These are phyloP conservation scores for Zeus faber DNA, from an alignment of 2,113 vertebrate genomes.

Conservation along the genomic window DNA sequence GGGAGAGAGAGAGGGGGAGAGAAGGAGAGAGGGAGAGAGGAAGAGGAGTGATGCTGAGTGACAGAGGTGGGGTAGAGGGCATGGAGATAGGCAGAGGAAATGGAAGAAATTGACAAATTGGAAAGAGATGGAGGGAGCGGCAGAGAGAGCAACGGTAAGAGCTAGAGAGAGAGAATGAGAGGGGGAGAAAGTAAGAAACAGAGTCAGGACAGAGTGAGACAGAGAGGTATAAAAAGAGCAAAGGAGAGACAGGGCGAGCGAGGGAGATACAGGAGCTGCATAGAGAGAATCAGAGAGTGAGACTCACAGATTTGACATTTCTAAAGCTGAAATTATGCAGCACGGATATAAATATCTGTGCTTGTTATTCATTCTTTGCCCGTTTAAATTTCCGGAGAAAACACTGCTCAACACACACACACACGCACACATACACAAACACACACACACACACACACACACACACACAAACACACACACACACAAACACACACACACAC, in stretches of 20 bases:
- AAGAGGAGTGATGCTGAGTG: constrained; percentile 4
- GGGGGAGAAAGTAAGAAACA: too few species aligned
- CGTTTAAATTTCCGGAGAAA: constrained; percentile 39
- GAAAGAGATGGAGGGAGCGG: too few species aligned
- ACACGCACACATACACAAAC: constrained; percentile 1
- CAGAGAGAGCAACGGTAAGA: too few species aligned
- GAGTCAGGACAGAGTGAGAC: too few species aligned
- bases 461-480: constrained; percentile 7
- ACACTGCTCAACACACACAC: not conserved
- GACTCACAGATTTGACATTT: constrained; percentile 48
- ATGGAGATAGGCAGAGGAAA: too few species aligned
- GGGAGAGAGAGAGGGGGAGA: constrained; percentile 5
- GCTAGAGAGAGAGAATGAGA: too few species aligned
- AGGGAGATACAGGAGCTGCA: not conserved
- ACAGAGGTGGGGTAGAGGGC: constrained; percentile 18
- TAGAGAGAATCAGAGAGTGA: constrained; percentile 16
- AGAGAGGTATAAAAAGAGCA: not conserved
- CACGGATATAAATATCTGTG: constrained; percentile 62
- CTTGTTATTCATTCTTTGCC: constrained; percentile 51
- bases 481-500: constrained; percentile 17
- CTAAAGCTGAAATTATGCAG: constrained; percentile 47
- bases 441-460: constrained; percentile 1
- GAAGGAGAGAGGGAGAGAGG: not conserved
- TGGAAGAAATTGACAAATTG: too few species aligned
- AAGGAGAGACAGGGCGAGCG: not conserved